These are phyloP conservation scores for Urophycis tenuis DNA, from an alignment of 2,797 vertebrate genomes.

Conservation along the genomic window DNA sequence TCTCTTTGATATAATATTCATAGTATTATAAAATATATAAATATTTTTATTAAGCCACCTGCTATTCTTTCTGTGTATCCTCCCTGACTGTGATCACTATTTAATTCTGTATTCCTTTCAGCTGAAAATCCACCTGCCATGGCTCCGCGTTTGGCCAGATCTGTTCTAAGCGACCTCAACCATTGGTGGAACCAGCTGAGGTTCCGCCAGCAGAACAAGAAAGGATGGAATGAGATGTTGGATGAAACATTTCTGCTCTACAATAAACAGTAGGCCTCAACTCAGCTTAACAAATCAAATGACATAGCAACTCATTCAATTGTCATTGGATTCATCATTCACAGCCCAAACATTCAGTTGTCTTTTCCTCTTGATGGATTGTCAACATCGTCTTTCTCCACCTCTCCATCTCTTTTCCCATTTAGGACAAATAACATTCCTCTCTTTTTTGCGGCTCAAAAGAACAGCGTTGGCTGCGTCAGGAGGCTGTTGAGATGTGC, in stretches of 20 bases:
- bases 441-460: constrained; percentile 83
- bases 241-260: constrained; percentile 82
- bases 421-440: constrained; percentile 83
- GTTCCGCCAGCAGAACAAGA: constrained; percentile 75
- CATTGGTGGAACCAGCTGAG: constrained; percentile 79
- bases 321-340: neutral
- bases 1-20: neutral
- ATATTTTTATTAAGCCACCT: neutral
- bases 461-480: constrained; percentile 78
- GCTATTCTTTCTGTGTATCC: neutral
- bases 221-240: constrained; percentile 77
- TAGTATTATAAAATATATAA: neutral
- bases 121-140: constrained; percentile 33
- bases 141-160: constrained; percentile 64
- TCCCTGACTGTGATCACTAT: neutral
- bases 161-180: constrained; percentile 68
- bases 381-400: neutral
- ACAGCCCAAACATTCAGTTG: neutral
- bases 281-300: neutral
- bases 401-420: neutral
- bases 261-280: constrained; percentile 76
- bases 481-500: constrained; percentile 78
- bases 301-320: neutral
- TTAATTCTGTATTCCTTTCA: neutral
- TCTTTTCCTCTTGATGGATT: neutral